Evolutionary conservation across 2,113 vertebrate species (phyloP).

Genomic region (Colossoma macropomum): DNA sequence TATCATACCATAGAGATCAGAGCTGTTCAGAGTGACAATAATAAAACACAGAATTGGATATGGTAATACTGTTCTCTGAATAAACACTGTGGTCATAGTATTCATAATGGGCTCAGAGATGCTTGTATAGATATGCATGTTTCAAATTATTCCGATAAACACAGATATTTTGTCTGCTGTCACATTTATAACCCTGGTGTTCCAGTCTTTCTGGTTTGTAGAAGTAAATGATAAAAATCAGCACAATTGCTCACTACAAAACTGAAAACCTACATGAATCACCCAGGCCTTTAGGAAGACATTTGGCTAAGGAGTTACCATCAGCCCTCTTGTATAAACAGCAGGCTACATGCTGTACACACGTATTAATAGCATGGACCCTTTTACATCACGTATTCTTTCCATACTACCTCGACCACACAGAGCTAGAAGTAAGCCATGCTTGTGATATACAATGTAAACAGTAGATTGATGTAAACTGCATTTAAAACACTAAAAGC

Average conservation of each 20-base stretch:
- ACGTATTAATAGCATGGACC: not conserved
- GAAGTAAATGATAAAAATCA: not conserved
- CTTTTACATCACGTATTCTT: conserved; percentile 1
- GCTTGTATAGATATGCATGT: not conserved
- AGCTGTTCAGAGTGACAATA: not conserved
- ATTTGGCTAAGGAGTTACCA: conserved; percentile 12
- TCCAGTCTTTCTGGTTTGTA: not conserved
- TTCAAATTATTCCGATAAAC: not conserved
- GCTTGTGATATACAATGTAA: conserved; percentile 2
- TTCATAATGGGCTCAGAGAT: not conserved
- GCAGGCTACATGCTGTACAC: conserved; percentile 14
- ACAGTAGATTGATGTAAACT: conserved; percentile 31
- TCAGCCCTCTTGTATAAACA: not conserved
- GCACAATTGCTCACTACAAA: too few species aligned
- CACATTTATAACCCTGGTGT: not conserved
- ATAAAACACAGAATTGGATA: not conserved
- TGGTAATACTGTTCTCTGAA: not conserved
- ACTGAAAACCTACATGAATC: not conserved
- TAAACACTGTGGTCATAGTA: not conserved
- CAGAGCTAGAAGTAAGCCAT: not conserved
- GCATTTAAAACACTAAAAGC: conserved; percentile 39
- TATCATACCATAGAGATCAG: not conserved
- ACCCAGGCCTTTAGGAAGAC: conserved; percentile 37
- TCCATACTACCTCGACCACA: not conserved
- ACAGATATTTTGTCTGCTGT: not conserved